Conservation (phyloP, 2,888 invertebrate species). For the Noctua janthina region DNA sequence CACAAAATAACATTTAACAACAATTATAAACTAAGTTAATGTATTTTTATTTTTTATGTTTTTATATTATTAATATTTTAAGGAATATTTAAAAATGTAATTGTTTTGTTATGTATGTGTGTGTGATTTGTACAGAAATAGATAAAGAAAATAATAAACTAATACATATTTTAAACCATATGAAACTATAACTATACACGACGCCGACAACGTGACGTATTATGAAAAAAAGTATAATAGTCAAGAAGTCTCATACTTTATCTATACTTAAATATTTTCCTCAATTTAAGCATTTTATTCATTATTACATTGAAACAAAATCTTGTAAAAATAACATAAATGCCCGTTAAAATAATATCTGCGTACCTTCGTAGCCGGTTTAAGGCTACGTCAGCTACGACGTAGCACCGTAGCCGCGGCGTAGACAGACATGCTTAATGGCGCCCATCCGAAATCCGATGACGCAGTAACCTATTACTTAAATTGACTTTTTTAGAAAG, state of each 20-base stretch:
- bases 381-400: slow-evolving; percentile 44
- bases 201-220: too few species aligned
- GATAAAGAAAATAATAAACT: too few species aligned
- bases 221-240: not conserved
- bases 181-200: too few species aligned
- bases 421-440: slow-evolving; percentile 25
- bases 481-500: slow-evolving; percentile 7
- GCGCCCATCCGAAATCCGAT: slow-evolving; percentile 4
- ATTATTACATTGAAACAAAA: slow-evolving; percentile 3
- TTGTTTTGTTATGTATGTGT: too few species aligned
- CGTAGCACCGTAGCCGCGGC: slow-evolving; percentile 41
- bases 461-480: slow-evolving; percentile 7
- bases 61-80: too few species aligned
- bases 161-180: too few species aligned
- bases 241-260: not conserved
- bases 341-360: slow-evolving; percentile 5
- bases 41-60: too few species aligned
- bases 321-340: not conserved
- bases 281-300: not conserved
- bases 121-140: too few species aligned
- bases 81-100: too few species aligned
- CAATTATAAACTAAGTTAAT: too few species aligned
- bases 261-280: not conserved
- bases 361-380: slow-evolving; percentile 36
- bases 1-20: too few species aligned